These are phyloP conservation scores for Hoplias malabaricus DNA, from an alignment of 2,113 vertebrate species.

Conservation along the genomic window DNA sequence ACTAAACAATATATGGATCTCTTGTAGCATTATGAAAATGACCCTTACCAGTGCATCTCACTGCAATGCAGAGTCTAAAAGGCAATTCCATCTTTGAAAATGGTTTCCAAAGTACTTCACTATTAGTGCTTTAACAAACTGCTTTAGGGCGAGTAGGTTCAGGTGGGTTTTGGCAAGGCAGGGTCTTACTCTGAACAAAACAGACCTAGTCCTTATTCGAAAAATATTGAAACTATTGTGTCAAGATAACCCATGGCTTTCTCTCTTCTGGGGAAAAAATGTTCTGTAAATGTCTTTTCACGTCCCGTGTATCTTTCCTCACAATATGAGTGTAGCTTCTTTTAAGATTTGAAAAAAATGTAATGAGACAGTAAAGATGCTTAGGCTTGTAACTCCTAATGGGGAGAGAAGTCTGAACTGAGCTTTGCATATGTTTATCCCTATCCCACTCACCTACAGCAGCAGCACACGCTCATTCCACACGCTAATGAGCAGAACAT, in stretches of 20 bases:
- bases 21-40: too few relatives aligned
- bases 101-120: too few relatives aligned
- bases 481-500: neutral
- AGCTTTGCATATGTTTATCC: neutral
- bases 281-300: neutral
- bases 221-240: neutral
- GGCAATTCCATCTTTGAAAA: too few relatives aligned
- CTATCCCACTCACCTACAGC: neutral
- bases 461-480: neutral
- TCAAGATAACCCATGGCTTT: neutral
- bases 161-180: neutral
- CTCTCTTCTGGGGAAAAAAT: neutral
- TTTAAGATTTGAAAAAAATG: neutral
- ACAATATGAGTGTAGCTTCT: neutral
- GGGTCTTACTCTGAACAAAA: neutral
- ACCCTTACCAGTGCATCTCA: too few relatives aligned
- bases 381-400: neutral
- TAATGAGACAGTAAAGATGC: neutral
- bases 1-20: too few relatives aligned
- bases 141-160: neutral
- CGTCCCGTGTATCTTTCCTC: neutral
- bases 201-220: neutral
- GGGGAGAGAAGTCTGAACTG: neutral
- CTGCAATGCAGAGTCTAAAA: too few relatives aligned
- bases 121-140: neutral